A percentile compares a stretch with the other conserved stretches of the same genome.
Evolutionary conservation across 1,140 invertebrate species (phyloP).

Genomic region (Drosophila albomicans): DNA sequence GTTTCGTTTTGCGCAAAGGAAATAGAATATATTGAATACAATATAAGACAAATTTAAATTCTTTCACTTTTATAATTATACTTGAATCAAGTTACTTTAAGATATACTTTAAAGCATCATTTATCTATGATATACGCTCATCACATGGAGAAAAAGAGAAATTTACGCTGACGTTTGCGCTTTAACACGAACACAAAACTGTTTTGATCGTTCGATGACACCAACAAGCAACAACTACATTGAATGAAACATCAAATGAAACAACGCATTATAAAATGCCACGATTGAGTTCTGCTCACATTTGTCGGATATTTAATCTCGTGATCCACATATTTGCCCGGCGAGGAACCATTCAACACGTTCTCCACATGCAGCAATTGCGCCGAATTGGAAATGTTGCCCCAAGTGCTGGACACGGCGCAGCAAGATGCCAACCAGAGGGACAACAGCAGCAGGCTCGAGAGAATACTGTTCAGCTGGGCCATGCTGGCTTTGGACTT

Average conservation of each 20-base stretch:
- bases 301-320: constrained; percentile 77
- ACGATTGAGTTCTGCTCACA: constrained; percentile 49
- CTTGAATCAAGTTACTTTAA: no score
- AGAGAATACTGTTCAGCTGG: constrained; percentile 22
- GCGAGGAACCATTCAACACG: constrained; percentile 66
- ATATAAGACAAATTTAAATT: no score
- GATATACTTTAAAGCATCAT: no score
- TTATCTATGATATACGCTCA: no score
- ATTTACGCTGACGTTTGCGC: no score
- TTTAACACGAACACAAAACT: no score
- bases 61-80: no score
- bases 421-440: constrained; percentile 50
- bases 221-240: constrained; percentile 1
- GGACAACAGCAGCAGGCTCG: constrained; percentile 31
- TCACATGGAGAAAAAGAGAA: no score
- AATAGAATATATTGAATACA: no score
- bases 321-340: constrained; percentile 69
- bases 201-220: no score
- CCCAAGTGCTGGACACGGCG: constrained; percentile 75
- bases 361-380: constrained; percentile 73
- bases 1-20: not conserved
- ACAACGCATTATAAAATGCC: constrained; percentile 1
- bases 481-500: constrained; percentile 23
- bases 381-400: constrained; percentile 72
- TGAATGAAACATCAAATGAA: not conserved